Conservation (phyloP, 1,140 invertebrate species). For the Diprion similis region DNA sequence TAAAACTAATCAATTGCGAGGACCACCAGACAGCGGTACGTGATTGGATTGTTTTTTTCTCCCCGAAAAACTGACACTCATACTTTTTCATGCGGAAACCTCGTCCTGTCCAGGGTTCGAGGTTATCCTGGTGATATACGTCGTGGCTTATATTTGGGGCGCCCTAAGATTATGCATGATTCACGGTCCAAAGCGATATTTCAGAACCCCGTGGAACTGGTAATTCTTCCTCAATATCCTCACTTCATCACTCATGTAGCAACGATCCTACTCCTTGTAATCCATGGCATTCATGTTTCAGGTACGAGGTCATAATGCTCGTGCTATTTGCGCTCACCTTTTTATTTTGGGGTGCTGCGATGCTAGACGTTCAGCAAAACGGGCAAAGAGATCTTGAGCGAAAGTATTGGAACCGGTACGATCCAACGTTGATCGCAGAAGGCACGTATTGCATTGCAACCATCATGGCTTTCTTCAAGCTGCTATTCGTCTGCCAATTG, state of each 20-base stretch:
- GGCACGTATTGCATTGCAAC: slow-evolving; percentile 76
- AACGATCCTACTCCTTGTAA: background rate
- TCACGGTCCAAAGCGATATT: slow-evolving; percentile 61
- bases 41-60: background rate
- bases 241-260: background rate
- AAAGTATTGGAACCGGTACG: slow-evolving; percentile 74
- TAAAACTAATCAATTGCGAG: slow-evolving; percentile 61
- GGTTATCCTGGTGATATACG: slow-evolving; percentile 55
- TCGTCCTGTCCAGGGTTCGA: slow-evolving; percentile 53
- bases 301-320: slow-evolving; percentile 58
- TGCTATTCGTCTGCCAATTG: slow-evolving; percentile 66
- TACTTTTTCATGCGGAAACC: background rate
- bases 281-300: slow-evolving; percentile 21
- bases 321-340: slow-evolving; percentile 59
- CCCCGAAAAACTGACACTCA: background rate
- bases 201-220: slow-evolving; percentile 63
- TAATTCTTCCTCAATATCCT: slow-evolving; percentile 27
- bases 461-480: slow-evolving; percentile 71
- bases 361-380: slow-evolving; percentile 53
- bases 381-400: slow-evolving; percentile 62
- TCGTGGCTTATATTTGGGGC: slow-evolving; percentile 57
- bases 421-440: slow-evolving; percentile 76
- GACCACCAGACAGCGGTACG: slow-evolving; percentile 61
- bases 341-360: slow-evolving; percentile 61
- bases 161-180: slow-evolving; percentile 61